These are phyloP conservation scores for Dysmachus trigonus DNA, from an alignment of 2,888 invertebrate genomes.

Conservation along the genomic window DNA sequence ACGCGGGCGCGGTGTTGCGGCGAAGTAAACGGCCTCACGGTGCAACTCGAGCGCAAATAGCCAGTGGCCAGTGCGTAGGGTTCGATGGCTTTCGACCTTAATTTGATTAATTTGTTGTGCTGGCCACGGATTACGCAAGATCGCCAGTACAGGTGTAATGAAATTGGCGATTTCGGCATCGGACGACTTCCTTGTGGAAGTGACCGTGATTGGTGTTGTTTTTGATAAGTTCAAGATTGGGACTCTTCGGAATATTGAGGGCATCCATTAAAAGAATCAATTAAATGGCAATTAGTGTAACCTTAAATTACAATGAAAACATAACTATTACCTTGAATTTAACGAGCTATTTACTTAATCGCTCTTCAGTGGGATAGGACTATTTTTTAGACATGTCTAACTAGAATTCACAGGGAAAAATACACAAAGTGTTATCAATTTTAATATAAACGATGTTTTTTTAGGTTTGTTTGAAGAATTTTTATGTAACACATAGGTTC, in stretches of 20 bases:
- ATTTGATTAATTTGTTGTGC: slow-evolving; percentile 6
- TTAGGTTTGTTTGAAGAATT: too few relatives aligned
- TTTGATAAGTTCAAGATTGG: background rate
- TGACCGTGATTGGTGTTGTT: background rate
- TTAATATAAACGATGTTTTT: too few relatives aligned
- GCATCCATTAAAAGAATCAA: background rate
- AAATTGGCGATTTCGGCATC: background rate
- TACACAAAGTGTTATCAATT: too few relatives aligned
- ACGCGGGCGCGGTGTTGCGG: background rate
- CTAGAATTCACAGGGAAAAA: too few relatives aligned
- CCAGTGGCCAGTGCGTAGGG: background rate
- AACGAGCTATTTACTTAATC: too few relatives aligned
- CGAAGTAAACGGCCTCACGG: background rate
- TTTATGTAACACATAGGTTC: too few relatives aligned
- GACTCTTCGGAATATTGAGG: background rate
- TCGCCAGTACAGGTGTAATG: background rate
- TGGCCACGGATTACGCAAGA: background rate
- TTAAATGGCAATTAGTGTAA: background rate
- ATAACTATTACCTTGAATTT: background rate
- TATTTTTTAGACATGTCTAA: too few relatives aligned
- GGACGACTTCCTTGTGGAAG: background rate
- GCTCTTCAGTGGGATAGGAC: too few relatives aligned
- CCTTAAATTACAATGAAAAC: background rate
- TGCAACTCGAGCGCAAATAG: background rate
- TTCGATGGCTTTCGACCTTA: slow-evolving; percentile 19